Conservation (phyloP, 2,113 vertebrate species). For the Castor canadensis region DNA sequence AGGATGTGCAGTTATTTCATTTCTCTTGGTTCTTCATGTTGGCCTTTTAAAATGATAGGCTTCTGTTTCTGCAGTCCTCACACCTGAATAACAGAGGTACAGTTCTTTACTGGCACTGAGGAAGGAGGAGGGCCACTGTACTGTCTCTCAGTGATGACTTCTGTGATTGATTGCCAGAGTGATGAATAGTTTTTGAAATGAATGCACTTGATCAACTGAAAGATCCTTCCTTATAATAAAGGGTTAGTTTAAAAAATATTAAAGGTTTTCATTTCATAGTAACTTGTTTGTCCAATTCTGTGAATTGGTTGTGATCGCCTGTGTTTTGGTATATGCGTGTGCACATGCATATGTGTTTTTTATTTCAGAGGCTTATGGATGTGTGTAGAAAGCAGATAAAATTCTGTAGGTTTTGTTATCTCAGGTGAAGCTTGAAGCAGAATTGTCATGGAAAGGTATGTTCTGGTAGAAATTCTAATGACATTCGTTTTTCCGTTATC, state of each 20-base stretch:
- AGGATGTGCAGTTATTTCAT: background rate
- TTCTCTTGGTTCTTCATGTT: background rate
- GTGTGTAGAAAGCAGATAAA: slow-evolving; percentile 35
- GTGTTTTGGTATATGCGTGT: background rate
- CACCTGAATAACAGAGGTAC: background rate
- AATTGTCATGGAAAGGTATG: slow-evolving; percentile 56
- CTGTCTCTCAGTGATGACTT: background rate
- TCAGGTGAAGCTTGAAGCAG: slow-evolving; percentile 50
- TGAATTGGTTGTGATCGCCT: background rate
- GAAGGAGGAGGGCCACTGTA: background rate
- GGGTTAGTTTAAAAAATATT: background rate
- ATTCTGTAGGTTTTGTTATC: background rate
- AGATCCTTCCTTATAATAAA: slow-evolving; percentile 39
- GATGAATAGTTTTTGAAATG: background rate
- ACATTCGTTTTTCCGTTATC: slow-evolving; percentile 15
- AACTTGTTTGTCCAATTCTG: background rate
- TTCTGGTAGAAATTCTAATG: slow-evolving; percentile 59
- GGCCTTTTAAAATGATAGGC: background rate
- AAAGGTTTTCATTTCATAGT: background rate
- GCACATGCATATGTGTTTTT: background rate
- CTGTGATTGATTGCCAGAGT: background rate
- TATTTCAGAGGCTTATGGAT: background rate
- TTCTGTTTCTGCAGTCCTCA: background rate
- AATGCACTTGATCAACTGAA: slow-evolving; percentile 26
- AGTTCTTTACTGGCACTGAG: background rate